Conservation (phyloP, 2,113 vertebrate genomes). For the Delphinapterus leucas region DNA sequence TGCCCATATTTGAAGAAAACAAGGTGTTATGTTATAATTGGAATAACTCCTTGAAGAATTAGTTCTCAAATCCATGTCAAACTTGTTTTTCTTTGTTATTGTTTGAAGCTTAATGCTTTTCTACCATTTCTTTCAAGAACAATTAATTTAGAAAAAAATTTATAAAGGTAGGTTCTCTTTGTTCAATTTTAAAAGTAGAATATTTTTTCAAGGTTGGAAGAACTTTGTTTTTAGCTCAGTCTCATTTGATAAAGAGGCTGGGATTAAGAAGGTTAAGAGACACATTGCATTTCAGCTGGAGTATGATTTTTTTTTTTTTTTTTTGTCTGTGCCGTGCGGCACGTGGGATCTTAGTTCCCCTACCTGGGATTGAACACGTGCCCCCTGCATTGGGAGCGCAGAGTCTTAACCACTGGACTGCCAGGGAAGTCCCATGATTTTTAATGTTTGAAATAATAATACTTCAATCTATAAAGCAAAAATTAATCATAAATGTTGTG, state of each 20-base stretch:
- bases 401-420: too few species aligned
- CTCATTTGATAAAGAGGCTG: neutral
- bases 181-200: slow-evolving; percentile 12
- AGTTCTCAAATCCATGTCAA: neutral
- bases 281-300: neutral
- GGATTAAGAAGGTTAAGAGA: neutral
- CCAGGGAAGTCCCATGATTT: neutral
- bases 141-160: slow-evolving; percentile 12
- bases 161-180: neutral
- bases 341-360: too few species aligned
- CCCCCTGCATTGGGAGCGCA: too few species aligned
- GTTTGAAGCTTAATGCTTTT: neutral
- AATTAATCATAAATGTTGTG: neutral
- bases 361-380: too few species aligned
- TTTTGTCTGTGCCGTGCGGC: too few species aligned
- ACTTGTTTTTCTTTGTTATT: neutral
- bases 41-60: neutral
- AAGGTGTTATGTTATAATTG: neutral
- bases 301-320: neutral
- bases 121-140: neutral
- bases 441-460: slow-evolving; percentile 4
- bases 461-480: neutral
- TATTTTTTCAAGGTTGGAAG: neutral
- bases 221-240: neutral
- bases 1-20: neutral